Conservation (phyloP, 2,888 invertebrate species). For the Balanococcus diminutus region DNA sequence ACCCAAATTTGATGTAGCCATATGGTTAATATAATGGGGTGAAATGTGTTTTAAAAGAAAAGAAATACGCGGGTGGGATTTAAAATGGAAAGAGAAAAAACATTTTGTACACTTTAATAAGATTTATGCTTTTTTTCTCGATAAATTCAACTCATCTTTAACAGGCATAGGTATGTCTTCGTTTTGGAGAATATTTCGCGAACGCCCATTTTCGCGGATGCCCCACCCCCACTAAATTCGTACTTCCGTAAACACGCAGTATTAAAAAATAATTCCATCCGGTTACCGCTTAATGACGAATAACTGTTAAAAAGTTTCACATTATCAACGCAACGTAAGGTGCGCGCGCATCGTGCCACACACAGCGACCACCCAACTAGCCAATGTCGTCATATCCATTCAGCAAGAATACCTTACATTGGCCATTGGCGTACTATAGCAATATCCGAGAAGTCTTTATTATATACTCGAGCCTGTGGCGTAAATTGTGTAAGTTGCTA, state of each 20-base stretch:
- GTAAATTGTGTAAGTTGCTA: constrained; percentile 11
- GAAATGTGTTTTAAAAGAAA: neutral
- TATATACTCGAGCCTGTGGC: constrained; percentile 5
- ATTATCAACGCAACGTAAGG: constrained; percentile 25
- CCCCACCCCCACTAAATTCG: neutral
- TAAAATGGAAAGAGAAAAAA: neutral
- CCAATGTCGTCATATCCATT: constrained; percentile 48
- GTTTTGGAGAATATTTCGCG: neutral
- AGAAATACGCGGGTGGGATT: neutral
- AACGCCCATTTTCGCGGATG: neutral
- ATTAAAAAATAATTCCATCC: neutral
- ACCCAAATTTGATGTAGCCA: neutral
- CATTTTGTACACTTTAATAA: neutral
- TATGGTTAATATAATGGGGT: neutral
- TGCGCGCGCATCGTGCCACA: constrained; percentile 46
- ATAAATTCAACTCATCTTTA: neutral
- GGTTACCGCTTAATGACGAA: neutral
- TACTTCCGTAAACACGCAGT: neutral
- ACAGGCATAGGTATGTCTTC: neutral
- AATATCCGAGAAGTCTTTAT: constrained; percentile 3
- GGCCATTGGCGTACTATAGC: constrained; percentile 39
- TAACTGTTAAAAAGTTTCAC: constrained; percentile 5
- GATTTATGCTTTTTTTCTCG: neutral
- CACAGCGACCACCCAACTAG: constrained; percentile 51
- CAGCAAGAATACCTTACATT: constrained; percentile 40